A percentile compares a stretch with the other conserved stretches of the same genome.
Evolutionary conservation across 2,113 vertebrate genomes (phyloP).

Genomic region (Corythaixoides concolor): DNA sequence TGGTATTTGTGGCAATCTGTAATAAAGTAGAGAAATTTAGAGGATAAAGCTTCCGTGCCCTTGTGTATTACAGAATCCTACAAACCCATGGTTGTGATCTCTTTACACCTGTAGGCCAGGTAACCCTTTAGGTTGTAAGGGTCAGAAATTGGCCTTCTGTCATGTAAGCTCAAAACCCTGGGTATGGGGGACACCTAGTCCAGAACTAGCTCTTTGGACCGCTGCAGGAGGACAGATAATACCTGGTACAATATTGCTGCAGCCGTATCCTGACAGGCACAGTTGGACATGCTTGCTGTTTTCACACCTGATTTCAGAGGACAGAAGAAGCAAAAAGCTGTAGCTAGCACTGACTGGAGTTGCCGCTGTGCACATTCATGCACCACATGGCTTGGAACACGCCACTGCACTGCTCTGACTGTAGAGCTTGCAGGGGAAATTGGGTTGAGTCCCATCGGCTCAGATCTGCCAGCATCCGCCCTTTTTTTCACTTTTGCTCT

Average conservation of each 20-base stretch:
- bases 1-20: not conserved
- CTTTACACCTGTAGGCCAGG: not conserved
- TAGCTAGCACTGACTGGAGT: not conserved
- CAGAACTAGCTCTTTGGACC: not conserved
- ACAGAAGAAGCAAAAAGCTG: not conserved
- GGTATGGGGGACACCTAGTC: not conserved
- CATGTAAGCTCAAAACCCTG: not conserved
- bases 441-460: not conserved
- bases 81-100: fast-evolving
- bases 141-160: not conserved
- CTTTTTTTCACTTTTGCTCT: not conserved
- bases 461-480: not conserved
- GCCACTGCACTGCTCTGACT: not conserved
- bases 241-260: not conserved
- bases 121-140: not conserved
- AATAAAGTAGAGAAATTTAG: not conserved
- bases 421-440: not conserved
- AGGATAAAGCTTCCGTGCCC: not conserved
- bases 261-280: not conserved
- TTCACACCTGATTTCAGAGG: not conserved
- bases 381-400: not conserved
- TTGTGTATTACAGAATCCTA: not conserved
- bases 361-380: fast-evolving
- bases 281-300: not conserved
- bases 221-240: not conserved